These are phyloP conservation scores for Strigamia crassipes DNA, from an alignment of 2,888 invertebrate species.

Conservation along the genomic window DNA sequence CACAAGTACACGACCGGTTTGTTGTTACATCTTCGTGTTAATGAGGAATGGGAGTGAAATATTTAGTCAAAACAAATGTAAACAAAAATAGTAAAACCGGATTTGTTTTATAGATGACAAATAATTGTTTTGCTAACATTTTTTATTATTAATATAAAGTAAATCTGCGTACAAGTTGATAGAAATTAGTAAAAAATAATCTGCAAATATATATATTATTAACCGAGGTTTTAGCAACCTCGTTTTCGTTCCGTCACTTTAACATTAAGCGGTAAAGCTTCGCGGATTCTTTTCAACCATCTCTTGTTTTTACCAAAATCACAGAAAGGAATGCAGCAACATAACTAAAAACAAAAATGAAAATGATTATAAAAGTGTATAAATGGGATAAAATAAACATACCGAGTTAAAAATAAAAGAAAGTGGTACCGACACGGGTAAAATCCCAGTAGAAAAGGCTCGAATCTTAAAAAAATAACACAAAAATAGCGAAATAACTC, in stretches of 20 bases:
- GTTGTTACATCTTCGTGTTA: background rate
- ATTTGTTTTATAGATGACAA: too few species aligned
- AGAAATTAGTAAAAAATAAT: too few species aligned
- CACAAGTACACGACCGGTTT: background rate
- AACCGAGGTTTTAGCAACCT: background rate
- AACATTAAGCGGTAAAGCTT: slow-evolving; percentile 2
- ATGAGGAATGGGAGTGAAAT: background rate
- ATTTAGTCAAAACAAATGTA: too few species aligned
- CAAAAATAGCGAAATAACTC: background rate
- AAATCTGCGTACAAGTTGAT: too few species aligned
- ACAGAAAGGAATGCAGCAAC: slow-evolving; percentile 3
- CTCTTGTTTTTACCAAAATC: slow-evolving; percentile 13
- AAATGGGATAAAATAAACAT: background rate
- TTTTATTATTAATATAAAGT: background rate
- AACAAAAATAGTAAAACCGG: too few species aligned
- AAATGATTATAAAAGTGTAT: background rate
- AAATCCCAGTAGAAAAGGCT: background rate
- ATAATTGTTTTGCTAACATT: background rate
- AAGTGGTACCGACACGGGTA: background rate
- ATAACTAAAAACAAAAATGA: slow-evolving; percentile 1
- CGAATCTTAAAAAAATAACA: background rate
- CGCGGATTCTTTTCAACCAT: background rate
- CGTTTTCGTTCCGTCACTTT: background rate
- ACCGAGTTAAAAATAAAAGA: background rate
- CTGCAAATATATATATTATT: background rate